Conservation (phyloP, 2,113 vertebrate species). For the Istiophorus platypterus region DNA sequence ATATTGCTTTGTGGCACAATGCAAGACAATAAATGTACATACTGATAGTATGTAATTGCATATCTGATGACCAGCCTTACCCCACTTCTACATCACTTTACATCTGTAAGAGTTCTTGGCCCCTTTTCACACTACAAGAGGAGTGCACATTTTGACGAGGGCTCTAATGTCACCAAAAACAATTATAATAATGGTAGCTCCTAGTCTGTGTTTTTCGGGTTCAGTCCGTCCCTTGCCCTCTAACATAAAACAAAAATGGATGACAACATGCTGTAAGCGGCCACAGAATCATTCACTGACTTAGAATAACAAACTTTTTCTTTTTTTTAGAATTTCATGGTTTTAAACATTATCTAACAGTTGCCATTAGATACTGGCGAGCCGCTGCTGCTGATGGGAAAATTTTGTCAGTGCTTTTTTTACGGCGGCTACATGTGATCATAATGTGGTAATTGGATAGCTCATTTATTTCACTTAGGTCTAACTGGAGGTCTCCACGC, state of each 20-base stretch:
- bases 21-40: conserved; percentile 17
- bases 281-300: background rate
- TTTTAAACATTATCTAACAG: conserved; percentile 7
- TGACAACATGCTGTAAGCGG: background rate
- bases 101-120: conserved; percentile 30
- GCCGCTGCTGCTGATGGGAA: conserved; percentile 27
- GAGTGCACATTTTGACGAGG: conserved; percentile 14
- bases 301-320: conserved; percentile 35
- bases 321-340: background rate
- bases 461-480: conserved; percentile 80
- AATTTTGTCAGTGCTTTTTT: conserved; percentile 30
- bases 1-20: conserved; percentile 42
- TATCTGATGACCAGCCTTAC: conserved; percentile 12
- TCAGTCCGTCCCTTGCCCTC: background rate
- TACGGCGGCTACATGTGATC: conserved; percentile 54
- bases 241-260: conserved; percentile 29
- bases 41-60: conserved; percentile 6
- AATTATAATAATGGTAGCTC: conserved; percentile 1
- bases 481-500: conserved; percentile 70
- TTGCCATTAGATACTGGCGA: background rate
- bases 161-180: conserved; percentile 12
- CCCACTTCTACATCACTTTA: background rate
- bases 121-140: conserved; percentile 23
- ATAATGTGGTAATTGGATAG: conserved; percentile 79
- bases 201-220: background rate